Conservation (phyloP, 2,113 vertebrate genomes). For the Sclerurus mexicanus region DNA sequence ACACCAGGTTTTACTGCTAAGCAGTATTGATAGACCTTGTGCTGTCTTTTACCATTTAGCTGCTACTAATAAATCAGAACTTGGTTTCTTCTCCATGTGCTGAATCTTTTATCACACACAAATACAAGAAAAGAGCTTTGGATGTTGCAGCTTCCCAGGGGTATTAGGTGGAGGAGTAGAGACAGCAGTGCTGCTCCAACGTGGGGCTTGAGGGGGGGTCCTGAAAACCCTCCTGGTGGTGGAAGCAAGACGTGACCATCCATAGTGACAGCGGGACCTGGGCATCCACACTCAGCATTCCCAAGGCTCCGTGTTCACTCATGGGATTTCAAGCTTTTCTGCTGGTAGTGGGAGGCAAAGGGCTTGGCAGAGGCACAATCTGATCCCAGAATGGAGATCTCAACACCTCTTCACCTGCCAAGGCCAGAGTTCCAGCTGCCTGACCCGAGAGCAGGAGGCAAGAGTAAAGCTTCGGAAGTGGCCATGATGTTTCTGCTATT, state of each 20-base stretch:
- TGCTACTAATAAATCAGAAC: background rate
- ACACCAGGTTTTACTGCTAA: background rate
- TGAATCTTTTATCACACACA: background rate
- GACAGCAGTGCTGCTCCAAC: background rate
- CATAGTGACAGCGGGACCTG: rapidly evolving
- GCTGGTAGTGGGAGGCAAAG: background rate
- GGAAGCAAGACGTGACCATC: background rate
- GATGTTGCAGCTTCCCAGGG: background rate
- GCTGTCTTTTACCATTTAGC: background rate
- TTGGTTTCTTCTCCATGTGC: background rate
- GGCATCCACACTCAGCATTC: background rate
- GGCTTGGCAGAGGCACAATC: background rate
- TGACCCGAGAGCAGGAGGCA: background rate
- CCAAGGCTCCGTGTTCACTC: background rate
- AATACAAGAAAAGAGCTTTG: background rate
- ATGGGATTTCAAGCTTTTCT: background rate
- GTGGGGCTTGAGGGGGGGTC: background rate
- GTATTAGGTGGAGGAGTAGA: background rate
- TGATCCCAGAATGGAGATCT: background rate
- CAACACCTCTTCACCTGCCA: background rate
- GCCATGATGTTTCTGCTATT: rapidly evolving
- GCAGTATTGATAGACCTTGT: conserved; percentile 1
- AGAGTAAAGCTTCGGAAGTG: background rate
- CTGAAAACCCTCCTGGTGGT: background rate
- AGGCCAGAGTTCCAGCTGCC: background rate